A percentile compares a stretch with the other conserved stretches of the same genome.
Conservation (phyloP, 1,140 invertebrate genomes). For the Drosophila lini region DNA sequence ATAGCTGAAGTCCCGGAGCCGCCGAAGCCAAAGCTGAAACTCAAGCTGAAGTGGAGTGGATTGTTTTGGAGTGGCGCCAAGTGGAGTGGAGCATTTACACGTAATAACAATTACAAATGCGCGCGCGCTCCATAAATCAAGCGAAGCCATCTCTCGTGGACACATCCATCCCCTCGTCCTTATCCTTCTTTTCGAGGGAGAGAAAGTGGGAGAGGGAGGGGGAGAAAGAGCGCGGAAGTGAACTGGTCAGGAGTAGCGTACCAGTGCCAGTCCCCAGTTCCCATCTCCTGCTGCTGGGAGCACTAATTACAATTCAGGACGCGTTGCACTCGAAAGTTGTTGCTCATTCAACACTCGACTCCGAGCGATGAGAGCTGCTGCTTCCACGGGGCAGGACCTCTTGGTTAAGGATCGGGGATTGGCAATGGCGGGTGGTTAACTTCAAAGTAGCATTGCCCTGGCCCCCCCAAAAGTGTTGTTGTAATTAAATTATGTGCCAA, state of each 20-base stretch:
- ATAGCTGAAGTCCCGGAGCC: neutral
- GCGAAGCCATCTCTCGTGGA: constrained; percentile 29
- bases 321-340: constrained; percentile 67
- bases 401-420: constrained; percentile 8
- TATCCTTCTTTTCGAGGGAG: neutral
- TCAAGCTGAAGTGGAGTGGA: constrained; percentile 5
- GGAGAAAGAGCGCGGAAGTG: constrained; percentile 3
- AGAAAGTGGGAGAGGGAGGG: neutral
- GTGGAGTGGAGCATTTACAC: constrained; percentile 41
- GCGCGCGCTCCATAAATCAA: constrained; percentile 61
- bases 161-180: neutral
- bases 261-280: neutral
- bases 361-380: constrained; percentile 20
- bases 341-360: constrained; percentile 57
- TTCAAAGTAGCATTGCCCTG: constrained; percentile 49
- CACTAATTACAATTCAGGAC: constrained; percentile 68
- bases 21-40: neutral
- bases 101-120: constrained; percentile 66
- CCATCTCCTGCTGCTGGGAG: constrained; percentile 16
- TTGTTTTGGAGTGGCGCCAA: constrained; percentile 35
- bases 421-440: constrained; percentile 32
- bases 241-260: constrained; percentile 19
- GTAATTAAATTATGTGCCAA: constrained; percentile 69
- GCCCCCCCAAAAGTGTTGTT: constrained; percentile 51
- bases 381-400: constrained; percentile 4